Conservation (phyloP, 2,888 invertebrate genomes). For the Agonopterix subpropinquella region DNA sequence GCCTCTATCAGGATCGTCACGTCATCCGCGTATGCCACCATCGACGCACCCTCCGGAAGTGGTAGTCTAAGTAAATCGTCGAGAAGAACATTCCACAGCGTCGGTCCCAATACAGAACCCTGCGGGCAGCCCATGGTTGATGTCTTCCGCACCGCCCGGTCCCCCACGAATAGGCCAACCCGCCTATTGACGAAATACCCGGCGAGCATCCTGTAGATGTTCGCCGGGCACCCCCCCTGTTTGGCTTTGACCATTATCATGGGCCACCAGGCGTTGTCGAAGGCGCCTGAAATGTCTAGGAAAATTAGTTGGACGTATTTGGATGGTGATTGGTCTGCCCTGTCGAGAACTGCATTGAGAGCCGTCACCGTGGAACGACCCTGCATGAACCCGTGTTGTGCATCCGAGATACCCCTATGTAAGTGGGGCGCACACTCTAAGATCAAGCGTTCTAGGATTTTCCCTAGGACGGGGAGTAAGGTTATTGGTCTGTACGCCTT, state of each 20-base stretch:
- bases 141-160: slow-evolving; percentile 8
- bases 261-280: not conserved
- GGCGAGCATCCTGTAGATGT: slow-evolving; percentile 21
- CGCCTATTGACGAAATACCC: slow-evolving; percentile 19
- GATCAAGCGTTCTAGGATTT: not conserved
- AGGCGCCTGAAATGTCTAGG: slow-evolving; percentile 24
- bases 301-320: slow-evolving; percentile 21
- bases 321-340: not conserved
- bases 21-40: slow-evolving; percentile 22
- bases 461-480: not conserved
- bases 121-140: slow-evolving; percentile 23
- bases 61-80: slow-evolving; percentile 20
- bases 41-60: slow-evolving; percentile 6
- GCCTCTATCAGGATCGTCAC: slow-evolving; percentile 12
- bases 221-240: slow-evolving; percentile 14
- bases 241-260: slow-evolving; percentile 19
- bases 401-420: not conserved
- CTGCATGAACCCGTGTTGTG: not conserved
- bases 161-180: slow-evolving; percentile 14
- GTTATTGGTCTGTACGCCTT: too few species aligned
- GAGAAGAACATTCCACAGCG: slow-evolving; percentile 19
- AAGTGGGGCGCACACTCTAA: not conserved
- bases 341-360: not conserved
- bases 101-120: slow-evolving; percentile 11
- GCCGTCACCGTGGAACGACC: not conserved